These are phyloP conservation scores for Channa maculata DNA, from an alignment of 2,113 vertebrate genomes.

Conservation along the genomic window DNA sequence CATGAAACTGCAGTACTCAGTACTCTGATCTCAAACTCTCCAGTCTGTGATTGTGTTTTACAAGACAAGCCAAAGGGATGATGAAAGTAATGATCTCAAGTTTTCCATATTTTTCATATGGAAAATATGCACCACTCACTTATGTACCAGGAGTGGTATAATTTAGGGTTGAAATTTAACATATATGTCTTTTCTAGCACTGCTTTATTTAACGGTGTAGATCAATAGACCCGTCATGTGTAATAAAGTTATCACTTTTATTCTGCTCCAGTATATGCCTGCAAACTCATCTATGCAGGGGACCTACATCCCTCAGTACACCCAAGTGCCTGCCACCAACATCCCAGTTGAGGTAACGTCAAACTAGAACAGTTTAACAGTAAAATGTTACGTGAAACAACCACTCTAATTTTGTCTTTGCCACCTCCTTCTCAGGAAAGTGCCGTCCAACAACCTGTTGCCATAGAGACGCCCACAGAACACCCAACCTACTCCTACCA, in stretches of 20 bases:
- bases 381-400: slow-evolving; percentile 4
- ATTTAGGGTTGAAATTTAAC: neutral
- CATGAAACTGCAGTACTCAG: too few relatives aligned
- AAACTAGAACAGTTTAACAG: neutral
- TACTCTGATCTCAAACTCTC: neutral
- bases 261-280: slow-evolving; percentile 86
- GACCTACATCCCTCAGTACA: slow-evolving; percentile 90
- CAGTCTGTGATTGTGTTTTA: neutral
- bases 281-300: slow-evolving; percentile 90
- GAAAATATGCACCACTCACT: too few relatives aligned
- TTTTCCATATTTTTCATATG: too few relatives aligned
- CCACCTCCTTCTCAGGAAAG: slow-evolving; percentile 83
- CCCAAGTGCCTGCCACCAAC: slow-evolving; percentile 88
- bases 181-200: neutral
- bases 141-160: too few relatives aligned
- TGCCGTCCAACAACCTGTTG: slow-evolving; percentile 87
- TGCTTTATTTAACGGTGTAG: neutral
- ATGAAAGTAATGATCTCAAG: too few relatives aligned
- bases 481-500: slow-evolving; percentile 91
- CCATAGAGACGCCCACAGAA: slow-evolving; percentile 89
- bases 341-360: slow-evolving; percentile 89
- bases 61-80: neutral
- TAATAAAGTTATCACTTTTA: neutral
- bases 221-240: neutral
- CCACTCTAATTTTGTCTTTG: slow-evolving; percentile 9